These are phyloP conservation scores for Acromyrmex charruanus DNA, from an alignment of 1,140 invertebrate genomes.

Conservation along the genomic window DNA sequence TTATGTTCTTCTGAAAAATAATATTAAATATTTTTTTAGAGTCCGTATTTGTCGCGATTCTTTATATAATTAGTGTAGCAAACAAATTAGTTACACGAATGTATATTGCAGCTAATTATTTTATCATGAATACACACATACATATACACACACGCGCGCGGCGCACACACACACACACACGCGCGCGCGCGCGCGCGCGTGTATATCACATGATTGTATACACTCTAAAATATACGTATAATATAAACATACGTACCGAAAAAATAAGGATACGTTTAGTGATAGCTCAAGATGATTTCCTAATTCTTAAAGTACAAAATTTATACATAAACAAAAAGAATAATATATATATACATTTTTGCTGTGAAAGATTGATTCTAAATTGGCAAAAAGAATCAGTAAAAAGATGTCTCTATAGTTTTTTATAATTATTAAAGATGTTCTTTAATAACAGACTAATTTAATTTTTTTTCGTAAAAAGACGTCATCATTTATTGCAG, in stretches of 20 bases:
- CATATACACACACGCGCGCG: too few species aligned
- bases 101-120: conserved; percentile 6
- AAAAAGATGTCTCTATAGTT: neutral
- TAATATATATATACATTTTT: neutral
- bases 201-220: conserved; percentile 1
- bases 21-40: conserved; percentile 28
- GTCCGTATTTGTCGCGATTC: neutral
- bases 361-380: neutral
- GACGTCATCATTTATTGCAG: neutral
- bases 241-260: conserved; percentile 34
- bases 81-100: neutral
- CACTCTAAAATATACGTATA: neutral
- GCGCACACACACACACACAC: too few species aligned
- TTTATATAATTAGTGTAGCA: conserved; percentile 10
- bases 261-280: neutral
- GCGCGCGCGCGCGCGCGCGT: too few species aligned
- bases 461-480: neutral
- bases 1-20: neutral
- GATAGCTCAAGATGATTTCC: neutral
- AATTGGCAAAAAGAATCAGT: neutral
- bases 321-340: neutral
- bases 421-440: neutral
- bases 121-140: neutral
- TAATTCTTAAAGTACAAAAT: conserved; percentile 2
- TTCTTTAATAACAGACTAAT: neutral